phyloP scores from a whole-genome alignment of 2,113 vertebrate species.

The Coptodon rendalli region DNA sequence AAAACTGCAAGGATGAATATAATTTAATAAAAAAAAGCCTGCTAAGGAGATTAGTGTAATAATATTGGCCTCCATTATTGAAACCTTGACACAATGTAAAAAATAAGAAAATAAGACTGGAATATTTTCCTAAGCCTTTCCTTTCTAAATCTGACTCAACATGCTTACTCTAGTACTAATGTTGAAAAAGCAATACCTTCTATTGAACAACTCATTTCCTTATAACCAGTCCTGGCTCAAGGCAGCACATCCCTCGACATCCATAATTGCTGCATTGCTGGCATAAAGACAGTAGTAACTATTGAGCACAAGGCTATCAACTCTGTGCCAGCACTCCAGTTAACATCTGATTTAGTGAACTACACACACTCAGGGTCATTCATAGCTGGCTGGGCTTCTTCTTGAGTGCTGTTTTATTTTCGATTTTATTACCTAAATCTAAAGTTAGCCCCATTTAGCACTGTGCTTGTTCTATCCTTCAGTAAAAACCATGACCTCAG shows the following conservation, averaged over 20 bases:
- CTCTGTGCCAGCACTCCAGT: conserved; percentile 41
- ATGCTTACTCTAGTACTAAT: neutral
- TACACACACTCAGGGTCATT: conserved; percentile 24
- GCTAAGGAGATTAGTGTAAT: neutral
- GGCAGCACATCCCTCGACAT: neutral
- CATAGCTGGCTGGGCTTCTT: conserved; percentile 21
- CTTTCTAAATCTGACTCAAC: neutral
- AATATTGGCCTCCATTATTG: neutral
- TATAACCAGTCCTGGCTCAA: conserved; percentile 7
- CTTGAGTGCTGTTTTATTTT: conserved; percentile 27
- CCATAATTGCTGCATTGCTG: conserved; percentile 41
- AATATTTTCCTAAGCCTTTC: neutral
- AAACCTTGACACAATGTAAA: neutral
- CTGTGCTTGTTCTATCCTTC: neutral
- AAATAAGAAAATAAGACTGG: neutral
- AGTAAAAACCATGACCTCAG: neutral
- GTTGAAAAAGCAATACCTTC: neutral
- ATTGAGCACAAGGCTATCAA: conserved; percentile 38
- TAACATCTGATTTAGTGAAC: conserved; percentile 49
- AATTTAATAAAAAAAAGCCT: neutral
- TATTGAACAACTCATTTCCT: neutral
- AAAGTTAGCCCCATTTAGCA: neutral
- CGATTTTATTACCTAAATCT: conserved; percentile 1
- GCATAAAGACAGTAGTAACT: conserved; percentile 42
- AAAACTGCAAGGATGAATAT: neutral